Evolutionary conservation across 2,888 invertebrate genomes (phyloP), one percentile per base, ranked within the genome.

Genomic region (Panzeria rudis): DNA sequence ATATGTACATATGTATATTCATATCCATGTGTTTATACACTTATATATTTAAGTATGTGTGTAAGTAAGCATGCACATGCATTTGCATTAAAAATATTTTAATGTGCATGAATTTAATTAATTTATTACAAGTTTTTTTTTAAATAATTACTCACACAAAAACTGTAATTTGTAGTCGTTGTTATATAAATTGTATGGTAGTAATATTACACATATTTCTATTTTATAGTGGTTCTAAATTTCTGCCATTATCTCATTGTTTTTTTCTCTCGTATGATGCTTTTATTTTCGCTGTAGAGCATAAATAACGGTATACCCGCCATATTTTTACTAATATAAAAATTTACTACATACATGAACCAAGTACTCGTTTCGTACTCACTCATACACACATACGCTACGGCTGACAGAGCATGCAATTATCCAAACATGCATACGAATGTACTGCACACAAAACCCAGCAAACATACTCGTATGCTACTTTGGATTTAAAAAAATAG

Each of bases 341-440:
- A 62, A 32, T 50, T 15, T 7, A 59, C 47, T 47, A 1, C 44
- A 13, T 29, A 0, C 59, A 20, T 20, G 6, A 32, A 25, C 11
- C 29, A 64, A 66, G 7, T 47, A 66, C 15, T 38, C 47, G 17
- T 38, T n/a, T 2, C 20, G 29, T 66, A 64, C 71, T 44, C 41
- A 62, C 20, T 15, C 38, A 66, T 52, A 20, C 29, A 50, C 5
- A 77, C 84, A 76, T 84, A 71, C 75, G 75, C 44, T 76, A 84
- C 35, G 79, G 66, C 75, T 80, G 44, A 71, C 69, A 76, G 71
- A 84, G 79, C 84, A 64, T 84, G 79, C 84, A 84, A 84, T 84
- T 80, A 84, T 66, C 38, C 52, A 54, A 54, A 32, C 52, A 68
- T 15, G 17, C 50, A 62, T 17, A 11, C 7, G 13, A 9, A 23